Evolutionary conservation across 2,888 invertebrate species (phyloP).

Genomic region (Eucriotettix oculatus): DNA sequence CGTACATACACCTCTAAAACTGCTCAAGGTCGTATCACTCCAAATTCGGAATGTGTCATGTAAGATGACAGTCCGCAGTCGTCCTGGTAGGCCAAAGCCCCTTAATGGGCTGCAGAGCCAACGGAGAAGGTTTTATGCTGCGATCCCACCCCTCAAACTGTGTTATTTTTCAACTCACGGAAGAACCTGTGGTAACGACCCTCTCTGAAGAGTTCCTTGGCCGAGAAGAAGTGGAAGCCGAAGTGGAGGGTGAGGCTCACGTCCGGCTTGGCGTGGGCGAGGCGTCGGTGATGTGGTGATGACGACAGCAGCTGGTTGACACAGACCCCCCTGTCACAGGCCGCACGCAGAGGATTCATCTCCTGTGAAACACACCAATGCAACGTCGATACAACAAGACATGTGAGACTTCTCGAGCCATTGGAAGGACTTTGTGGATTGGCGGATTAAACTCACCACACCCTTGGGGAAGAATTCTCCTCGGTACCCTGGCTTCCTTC

Average conservation of each 20-base stretch:
- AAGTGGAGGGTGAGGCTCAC: constrained; percentile 5
- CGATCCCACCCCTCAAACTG: too few species aligned
- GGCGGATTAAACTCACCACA: neutral
- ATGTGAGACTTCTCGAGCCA: too few species aligned
- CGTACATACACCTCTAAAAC: too few species aligned
- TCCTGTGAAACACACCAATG: constrained; percentile 3
- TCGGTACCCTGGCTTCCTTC: neutral
- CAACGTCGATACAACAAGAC: too few species aligned
- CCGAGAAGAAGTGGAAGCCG: constrained; percentile 8
- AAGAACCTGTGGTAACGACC: constrained; percentile 8
- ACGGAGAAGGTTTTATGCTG: too few species aligned
- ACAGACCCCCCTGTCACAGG: constrained; percentile 5
- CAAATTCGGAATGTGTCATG: too few species aligned
- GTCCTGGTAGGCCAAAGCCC: too few species aligned
- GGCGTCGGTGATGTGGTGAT: neutral
- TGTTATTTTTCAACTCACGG: too few species aligned
- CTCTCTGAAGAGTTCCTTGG: constrained; percentile 8
- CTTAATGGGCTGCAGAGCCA: too few species aligned
- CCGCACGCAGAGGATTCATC: constrained; percentile 7
- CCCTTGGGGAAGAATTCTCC: neutral
- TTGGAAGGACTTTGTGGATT: too few species aligned
- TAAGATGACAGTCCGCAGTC: too few species aligned
- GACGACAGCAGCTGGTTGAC: constrained; percentile 1
- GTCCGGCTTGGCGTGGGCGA: constrained; percentile 2
- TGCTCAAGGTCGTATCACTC: too few species aligned